Conservation (phyloP, 1,140 invertebrate genomes). For the Apis cerana region DNA sequence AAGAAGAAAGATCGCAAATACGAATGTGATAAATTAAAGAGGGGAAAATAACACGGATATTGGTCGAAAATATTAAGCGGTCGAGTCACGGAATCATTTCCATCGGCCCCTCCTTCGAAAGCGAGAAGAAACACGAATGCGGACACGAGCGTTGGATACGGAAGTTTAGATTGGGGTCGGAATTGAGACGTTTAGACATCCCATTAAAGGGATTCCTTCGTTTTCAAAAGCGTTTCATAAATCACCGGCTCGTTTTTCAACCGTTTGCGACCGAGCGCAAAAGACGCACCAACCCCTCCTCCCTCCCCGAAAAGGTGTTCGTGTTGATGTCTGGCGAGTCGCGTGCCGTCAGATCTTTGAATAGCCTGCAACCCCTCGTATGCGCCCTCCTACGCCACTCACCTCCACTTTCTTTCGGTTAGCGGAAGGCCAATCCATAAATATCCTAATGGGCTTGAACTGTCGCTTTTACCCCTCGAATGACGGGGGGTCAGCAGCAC, state of each 20-base stretch:
- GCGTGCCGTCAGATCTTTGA: slow-evolving; percentile 60
- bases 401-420: not conserved
- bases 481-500: slow-evolving; percentile 27
- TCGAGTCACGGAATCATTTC: not conserved
- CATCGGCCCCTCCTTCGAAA: not conserved
- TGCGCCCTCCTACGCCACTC: slow-evolving; percentile 29
- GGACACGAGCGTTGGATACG: not conserved
- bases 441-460: slow-evolving; percentile 78
- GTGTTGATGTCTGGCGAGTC: slow-evolving; percentile 50
- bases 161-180: slow-evolving; percentile 21
- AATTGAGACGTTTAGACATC: slow-evolving; percentile 59
- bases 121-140: too few relatives aligned
- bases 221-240: slow-evolving; percentile 50
- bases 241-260: slow-evolving; percentile 59
- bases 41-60: not conserved
- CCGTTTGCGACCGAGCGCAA: not conserved
- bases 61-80: not conserved
- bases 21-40: too few relatives aligned
- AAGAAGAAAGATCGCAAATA: not conserved
- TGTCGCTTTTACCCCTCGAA: slow-evolving; percentile 72
- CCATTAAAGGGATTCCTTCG: slow-evolving; percentile 53
- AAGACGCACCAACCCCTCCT: slow-evolving; percentile 54
- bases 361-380: slow-evolving; percentile 50
- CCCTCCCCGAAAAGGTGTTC: slow-evolving; percentile 48
- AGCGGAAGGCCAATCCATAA: slow-evolving; percentile 69